A percentile compares a stretch with the other conserved stretches of the same genome.
Conservation (phyloP, 2,113 vertebrate genomes). For the Cryptomyrus ogoouensis region DNA sequence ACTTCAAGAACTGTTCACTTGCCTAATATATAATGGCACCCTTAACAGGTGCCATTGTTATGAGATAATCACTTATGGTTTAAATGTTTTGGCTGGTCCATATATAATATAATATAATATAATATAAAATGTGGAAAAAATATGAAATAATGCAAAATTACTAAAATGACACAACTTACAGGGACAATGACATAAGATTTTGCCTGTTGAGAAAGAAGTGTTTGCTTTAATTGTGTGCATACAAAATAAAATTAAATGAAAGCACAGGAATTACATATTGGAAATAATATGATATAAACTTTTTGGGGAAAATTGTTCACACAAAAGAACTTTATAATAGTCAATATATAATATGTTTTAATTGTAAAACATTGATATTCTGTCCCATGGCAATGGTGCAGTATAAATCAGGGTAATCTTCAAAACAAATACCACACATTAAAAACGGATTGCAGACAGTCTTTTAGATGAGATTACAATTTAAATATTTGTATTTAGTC, state of each 20-base stretch:
- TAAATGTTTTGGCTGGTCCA: not conserved
- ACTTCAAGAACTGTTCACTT: not conserved
- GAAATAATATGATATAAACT: not conserved
- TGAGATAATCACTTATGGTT: not conserved
- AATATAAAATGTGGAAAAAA: not conserved
- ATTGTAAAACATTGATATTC: not conserved
- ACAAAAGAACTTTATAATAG: not conserved
- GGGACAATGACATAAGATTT: not conserved
- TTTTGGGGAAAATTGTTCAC: not conserved
- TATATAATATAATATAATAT: not conserved
- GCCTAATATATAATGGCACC: not conserved
- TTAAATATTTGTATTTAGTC: constrained; percentile 15
- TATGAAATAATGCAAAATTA: not conserved
- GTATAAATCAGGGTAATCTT: not conserved
- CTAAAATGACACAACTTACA: not conserved
- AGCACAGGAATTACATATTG: not conserved
- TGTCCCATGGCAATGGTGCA: not conserved
- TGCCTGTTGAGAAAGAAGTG: not conserved
- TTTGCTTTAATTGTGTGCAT: not conserved
- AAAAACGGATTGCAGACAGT: not conserved
- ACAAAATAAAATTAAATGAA: not conserved
- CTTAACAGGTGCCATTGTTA: not conserved
- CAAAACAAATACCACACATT: not conserved
- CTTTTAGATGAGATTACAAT: not conserved
- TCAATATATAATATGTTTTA: not conserved